Percentiles rank a stretch among this genome's conserved stretches.
Conservation (phyloP, 1,140 invertebrate species). For the Drosophila parabipectinata region DNA sequence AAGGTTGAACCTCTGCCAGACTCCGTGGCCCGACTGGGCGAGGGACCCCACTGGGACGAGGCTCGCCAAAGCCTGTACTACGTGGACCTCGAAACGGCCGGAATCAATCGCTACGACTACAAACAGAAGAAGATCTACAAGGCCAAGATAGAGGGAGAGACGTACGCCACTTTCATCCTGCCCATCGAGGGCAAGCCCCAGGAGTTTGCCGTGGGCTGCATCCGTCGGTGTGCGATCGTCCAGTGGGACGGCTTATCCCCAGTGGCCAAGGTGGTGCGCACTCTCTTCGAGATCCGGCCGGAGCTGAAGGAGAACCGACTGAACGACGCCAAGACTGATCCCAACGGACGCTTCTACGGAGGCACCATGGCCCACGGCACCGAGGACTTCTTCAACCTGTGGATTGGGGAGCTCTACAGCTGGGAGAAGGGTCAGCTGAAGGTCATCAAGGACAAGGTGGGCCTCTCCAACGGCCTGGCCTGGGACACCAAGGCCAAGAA, state of each 20-base stretch:
- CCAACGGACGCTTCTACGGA: slow-evolving; percentile 88
- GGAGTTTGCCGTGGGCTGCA: slow-evolving; percentile 88
- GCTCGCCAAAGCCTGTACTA: slow-evolving; percentile 87
- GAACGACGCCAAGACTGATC: slow-evolving; percentile 95
- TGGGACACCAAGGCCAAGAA: slow-evolving; percentile 89
- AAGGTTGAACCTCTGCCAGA: slow-evolving; percentile 77
- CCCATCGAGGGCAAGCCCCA: slow-evolving; percentile 87
- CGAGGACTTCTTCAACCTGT: slow-evolving; percentile 84
- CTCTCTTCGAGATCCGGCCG: slow-evolving; percentile 87
- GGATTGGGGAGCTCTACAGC: slow-evolving; percentile 84
- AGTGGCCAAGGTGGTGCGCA: slow-evolving; percentile 84
- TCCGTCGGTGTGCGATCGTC: slow-evolving; percentile 87
- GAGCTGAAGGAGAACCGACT: slow-evolving; percentile 87
- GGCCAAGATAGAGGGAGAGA: slow-evolving; percentile 84
- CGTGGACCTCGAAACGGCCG: slow-evolving; percentile 87
- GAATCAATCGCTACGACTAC: slow-evolving; percentile 86
- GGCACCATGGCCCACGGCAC: slow-evolving; percentile 88
- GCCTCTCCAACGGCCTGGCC: slow-evolving; percentile 92
- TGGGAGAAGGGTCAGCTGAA: slow-evolving; percentile 87
- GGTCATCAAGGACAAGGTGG: slow-evolving; percentile 84
- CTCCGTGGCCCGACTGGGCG: slow-evolving; percentile 84
- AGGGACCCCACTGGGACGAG: slow-evolving; percentile 89
- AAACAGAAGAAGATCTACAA: slow-evolving; percentile 84
- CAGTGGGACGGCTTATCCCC: slow-evolving; percentile 88
- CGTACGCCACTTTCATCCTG: slow-evolving; percentile 87